Conservation (phyloP, 2,113 vertebrate genomes). For the Columba livia region DNA sequence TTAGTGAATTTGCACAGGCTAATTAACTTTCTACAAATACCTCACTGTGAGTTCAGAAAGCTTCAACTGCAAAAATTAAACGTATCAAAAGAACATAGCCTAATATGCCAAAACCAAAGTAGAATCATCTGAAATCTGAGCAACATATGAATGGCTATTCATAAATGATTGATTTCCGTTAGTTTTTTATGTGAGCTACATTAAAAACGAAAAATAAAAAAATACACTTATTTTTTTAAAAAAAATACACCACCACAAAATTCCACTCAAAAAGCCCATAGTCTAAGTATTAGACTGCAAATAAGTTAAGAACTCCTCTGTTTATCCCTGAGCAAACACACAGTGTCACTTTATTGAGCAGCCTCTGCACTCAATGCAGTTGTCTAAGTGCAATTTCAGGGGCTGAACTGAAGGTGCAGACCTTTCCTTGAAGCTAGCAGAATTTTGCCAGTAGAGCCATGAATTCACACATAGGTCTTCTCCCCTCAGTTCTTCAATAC, state of each 20-base stretch:
- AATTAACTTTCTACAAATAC: slow-evolving; percentile 55
- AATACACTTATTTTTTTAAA: not conserved
- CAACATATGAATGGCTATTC: slow-evolving; percentile 34
- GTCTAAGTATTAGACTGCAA: not conserved
- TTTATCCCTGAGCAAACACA: not conserved
- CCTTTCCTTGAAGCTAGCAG: not conserved
- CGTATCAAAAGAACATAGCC: slow-evolving; percentile 5
- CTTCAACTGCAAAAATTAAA: slow-evolving; percentile 35
- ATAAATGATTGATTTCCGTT: not conserved
- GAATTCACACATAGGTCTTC: not conserved
- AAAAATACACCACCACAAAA: not conserved
- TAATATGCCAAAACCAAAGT: slow-evolving; percentile 5
- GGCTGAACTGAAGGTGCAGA: not conserved
- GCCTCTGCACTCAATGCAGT: not conserved
- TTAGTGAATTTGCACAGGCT: slow-evolving; percentile 16
- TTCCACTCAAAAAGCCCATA: not conserved
- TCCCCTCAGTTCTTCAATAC: not conserved
- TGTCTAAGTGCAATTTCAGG: not conserved
- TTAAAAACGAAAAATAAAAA: not conserved
- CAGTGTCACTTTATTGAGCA: not conserved
- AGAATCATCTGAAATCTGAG: not conserved
- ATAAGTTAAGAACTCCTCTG: not conserved
- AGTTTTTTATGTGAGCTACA: not conserved
- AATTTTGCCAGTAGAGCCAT: not conserved
- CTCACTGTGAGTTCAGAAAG: slow-evolving; percentile 45